Conservation (phyloP, 2,888 invertebrate genomes). For the Frankliniella fusca region DNA sequence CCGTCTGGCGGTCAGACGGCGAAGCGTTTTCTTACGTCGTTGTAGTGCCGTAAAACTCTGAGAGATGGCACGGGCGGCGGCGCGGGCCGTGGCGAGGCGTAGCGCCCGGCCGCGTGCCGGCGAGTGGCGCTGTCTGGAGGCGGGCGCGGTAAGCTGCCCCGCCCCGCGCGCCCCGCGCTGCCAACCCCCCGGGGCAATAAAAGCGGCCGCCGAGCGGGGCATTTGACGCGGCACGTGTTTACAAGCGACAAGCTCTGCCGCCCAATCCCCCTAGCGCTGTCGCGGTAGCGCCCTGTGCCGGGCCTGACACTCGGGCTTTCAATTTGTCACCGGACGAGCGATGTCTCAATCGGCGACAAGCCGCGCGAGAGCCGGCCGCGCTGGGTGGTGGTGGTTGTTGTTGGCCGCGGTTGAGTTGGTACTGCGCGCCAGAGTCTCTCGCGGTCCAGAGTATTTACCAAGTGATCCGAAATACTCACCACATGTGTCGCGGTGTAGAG, state of each 20-base stretch:
- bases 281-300: background rate
- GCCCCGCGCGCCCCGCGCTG: conserved; percentile 1
- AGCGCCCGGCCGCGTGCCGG: conserved; percentile 40
- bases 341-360: background rate
- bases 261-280: background rate
- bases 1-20: conserved; percentile 7
- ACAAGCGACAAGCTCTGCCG: background rate
- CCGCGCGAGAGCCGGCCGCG: background rate
- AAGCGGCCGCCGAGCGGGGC: background rate
- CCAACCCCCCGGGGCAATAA: conserved; percentile 20
- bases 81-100: conserved; percentile 40
- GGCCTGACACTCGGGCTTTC: background rate
- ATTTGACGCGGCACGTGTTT: conserved; percentile 14
- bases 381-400: background rate
- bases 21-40: background rate
- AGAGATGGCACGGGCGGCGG: conserved; percentile 25
- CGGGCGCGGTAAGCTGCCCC: background rate
- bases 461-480: no score
- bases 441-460: background rate
- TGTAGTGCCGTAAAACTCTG: background rate
- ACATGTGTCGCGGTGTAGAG: no score
- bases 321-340: conserved; percentile 9
- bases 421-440: background rate
- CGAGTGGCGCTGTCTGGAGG: conserved; percentile 25
- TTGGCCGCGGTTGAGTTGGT: no score